Evolutionary conservation across 2,888 invertebrate species (phyloP).

Genomic region (Eudasyphora cyanicolor): DNA sequence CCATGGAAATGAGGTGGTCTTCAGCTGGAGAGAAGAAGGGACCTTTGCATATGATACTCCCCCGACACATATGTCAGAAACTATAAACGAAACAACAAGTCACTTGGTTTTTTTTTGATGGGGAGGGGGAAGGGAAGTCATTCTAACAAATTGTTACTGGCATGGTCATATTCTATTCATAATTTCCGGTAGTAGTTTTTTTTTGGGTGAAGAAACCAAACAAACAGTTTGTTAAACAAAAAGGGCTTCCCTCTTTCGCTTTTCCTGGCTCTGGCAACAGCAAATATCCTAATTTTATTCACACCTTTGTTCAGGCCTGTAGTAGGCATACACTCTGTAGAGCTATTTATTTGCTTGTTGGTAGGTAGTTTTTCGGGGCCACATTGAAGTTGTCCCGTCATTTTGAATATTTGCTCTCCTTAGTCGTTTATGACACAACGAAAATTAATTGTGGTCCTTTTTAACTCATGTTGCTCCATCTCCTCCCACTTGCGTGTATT

Average conservation of each 20-base stretch:
- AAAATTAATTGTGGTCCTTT: slow-evolving; percentile 27
- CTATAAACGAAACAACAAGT: neutral
- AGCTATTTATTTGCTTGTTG: no score
- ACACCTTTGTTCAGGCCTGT: slow-evolving; percentile 17
- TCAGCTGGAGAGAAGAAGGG: neutral
- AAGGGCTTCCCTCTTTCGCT: neutral
- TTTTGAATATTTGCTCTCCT: neutral
- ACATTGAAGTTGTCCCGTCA: neutral
- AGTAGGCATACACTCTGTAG: no score
- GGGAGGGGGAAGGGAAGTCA: neutral
- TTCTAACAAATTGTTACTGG: slow-evolving; percentile 13
- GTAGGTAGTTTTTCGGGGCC: neutral
- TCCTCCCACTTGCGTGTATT: neutral
- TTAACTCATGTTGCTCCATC: neutral
- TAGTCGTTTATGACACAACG: slow-evolving; percentile 6
- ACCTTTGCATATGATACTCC: neutral
- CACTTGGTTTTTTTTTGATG: neutral
- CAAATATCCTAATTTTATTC: neutral
- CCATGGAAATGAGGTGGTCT: neutral
- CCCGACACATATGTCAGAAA: slow-evolving; percentile 15
- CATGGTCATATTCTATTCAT: neutral
- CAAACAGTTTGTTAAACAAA: neutral
- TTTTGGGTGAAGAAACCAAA: neutral
- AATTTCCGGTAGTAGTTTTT: slow-evolving; percentile 16
- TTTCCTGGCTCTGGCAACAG: neutral